Evolutionary conservation across 2,888 invertebrate genomes (phyloP).

Genomic region (Seladonia tumulorum): DNA sequence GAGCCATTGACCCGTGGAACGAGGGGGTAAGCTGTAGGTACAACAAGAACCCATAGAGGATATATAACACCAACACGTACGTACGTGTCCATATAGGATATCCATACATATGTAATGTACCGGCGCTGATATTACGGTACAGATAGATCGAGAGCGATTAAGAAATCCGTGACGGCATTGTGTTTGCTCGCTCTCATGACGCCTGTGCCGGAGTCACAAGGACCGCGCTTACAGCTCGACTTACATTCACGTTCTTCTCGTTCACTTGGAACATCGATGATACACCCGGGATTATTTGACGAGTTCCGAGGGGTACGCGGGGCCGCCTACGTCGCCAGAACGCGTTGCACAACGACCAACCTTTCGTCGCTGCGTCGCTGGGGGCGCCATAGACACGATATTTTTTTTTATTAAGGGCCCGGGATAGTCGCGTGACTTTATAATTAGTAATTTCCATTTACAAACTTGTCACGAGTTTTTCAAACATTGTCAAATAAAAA

Average conservation of each 20-base stretch:
- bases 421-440: neutral
- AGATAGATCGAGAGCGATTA: slow-evolving; percentile 83
- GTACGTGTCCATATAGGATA: slow-evolving; percentile 36
- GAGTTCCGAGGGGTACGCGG: slow-evolving; percentile 1
- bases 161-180: slow-evolving; percentile 83
- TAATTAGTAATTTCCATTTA: too few relatives aligned
- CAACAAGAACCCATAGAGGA: slow-evolving; percentile 59
- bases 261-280: neutral
- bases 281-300: slow-evolving; percentile 10
- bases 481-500: too few relatives aligned
- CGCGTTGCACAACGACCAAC: neutral
- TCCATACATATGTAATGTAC: slow-evolving; percentile 63
- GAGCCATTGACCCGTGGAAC: slow-evolving; percentile 79
- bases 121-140: slow-evolving; percentile 75
- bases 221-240: slow-evolving; percentile 30
- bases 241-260: slow-evolving; percentile 39
- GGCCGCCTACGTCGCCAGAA: neutral
- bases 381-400: neutral
- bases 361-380: neutral
- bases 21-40: slow-evolving; percentile 71
- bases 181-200: slow-evolving; percentile 74
- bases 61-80: slow-evolving; percentile 49
- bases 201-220: slow-evolving; percentile 41
- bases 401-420: neutral
- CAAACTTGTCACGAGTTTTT: too few relatives aligned